Evolutionary conservation across 1,140 invertebrate species (phyloP).

Genomic region (Globodera rostochiensis): DNA sequence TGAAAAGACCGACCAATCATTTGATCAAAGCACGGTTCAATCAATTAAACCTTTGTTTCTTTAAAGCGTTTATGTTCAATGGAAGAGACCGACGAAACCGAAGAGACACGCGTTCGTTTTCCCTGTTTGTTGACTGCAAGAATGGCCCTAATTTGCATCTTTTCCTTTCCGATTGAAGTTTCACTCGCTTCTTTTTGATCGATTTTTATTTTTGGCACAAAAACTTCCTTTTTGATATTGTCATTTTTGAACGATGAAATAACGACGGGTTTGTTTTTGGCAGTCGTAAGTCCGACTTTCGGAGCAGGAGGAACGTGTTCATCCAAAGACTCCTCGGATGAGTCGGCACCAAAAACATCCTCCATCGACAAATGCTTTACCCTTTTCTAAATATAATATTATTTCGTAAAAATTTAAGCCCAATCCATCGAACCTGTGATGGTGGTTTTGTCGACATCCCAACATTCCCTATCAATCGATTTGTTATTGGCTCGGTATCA

Average conservation of each 20-base stretch:
- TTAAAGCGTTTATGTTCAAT: neutral
- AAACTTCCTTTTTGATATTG: neutral
- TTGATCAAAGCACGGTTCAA: neutral
- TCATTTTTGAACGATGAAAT: neutral
- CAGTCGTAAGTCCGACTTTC: neutral
- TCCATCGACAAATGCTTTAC: slow-evolving; percentile 33
- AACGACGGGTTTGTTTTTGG: neutral
- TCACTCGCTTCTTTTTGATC: neutral
- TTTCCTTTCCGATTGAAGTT: neutral
- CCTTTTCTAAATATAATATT: slow-evolving; percentile 30
- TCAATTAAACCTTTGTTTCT: slow-evolving; percentile 1
- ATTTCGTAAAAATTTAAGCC: neutral
- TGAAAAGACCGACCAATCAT: neutral
- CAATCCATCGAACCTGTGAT: neutral
- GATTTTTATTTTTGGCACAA: slow-evolving; percentile 9
- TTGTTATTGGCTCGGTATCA: neutral
- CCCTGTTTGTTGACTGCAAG: neutral
- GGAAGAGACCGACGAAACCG: slow-evolving; percentile 8
- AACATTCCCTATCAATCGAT: neutral
- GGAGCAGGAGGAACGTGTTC: neutral
- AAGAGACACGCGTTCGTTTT: neutral
- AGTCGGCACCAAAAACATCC: slow-evolving; percentile 37
- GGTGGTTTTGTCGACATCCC: neutral
- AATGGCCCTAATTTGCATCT: neutral
- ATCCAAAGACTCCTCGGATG: slow-evolving; percentile 7